A percentile compares a stretch with the other conserved stretches of the same genome.
Evolutionary conservation across 2,888 invertebrate genomes (phyloP).

Genomic region (Pilophorus perplexus): DNA sequence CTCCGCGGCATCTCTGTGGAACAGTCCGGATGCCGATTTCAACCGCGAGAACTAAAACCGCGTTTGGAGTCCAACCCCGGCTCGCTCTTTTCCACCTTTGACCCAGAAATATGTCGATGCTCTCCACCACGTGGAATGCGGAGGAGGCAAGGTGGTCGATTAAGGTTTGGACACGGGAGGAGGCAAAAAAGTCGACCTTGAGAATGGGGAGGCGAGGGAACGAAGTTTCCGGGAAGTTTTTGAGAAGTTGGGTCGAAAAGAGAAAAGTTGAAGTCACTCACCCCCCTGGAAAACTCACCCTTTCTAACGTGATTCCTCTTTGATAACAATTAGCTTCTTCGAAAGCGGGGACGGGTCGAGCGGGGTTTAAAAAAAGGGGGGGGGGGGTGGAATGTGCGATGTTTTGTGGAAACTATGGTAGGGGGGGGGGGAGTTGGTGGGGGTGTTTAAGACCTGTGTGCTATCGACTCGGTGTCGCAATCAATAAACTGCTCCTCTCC

Average conservation of each 20-base stretch:
- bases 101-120: too few relatives aligned
- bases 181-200: neutral
- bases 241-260: conserved; percentile 24
- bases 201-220: too few relatives aligned
- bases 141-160: neutral
- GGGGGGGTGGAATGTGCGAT: neutral
- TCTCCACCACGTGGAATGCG: too few relatives aligned
- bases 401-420: neutral
- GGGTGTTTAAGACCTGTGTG: conserved; percentile 44
- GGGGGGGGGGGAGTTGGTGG: conserved; percentile 11
- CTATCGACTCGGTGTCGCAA: conserved; percentile 44
- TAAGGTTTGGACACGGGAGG: conserved; percentile 2
- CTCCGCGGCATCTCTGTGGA: too few relatives aligned
- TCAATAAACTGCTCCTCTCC: conserved; percentile 42
- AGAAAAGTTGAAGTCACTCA: conserved; percentile 29
- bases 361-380: neutral
- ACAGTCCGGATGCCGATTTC: too few relatives aligned
- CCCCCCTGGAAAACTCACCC: too few relatives aligned
- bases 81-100: too few relatives aligned
- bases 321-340: conserved; percentile 30
- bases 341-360: neutral
- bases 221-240: conserved; percentile 24
- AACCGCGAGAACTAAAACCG: too few relatives aligned
- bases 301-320: conserved; percentile 23
- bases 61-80: too few relatives aligned